Evolutionary conservation across 2,888 invertebrate species (phyloP).

Genomic region (Morpho achilles): DNA sequence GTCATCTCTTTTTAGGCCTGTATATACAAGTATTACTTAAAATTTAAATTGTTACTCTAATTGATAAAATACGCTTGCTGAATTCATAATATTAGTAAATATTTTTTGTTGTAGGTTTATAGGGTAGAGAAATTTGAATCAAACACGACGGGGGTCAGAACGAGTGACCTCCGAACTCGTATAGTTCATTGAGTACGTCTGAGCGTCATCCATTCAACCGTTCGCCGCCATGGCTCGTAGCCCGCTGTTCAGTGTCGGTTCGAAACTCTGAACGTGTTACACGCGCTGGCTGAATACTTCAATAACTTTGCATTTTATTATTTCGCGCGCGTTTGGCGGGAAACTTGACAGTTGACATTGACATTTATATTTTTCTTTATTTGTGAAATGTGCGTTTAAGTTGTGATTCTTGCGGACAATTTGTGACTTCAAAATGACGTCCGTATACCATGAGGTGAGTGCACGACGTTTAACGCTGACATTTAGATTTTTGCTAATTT

Average conservation of each 20-base stretch:
- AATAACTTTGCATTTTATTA: constrained; percentile 45
- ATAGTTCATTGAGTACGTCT: constrained; percentile 74
- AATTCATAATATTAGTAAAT: background rate
- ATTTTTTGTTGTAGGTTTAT: constrained; percentile 22
- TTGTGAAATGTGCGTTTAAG: constrained; percentile 64
- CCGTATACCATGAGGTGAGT: constrained; percentile 73
- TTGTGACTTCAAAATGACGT: constrained; percentile 59
- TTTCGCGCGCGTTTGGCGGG: constrained; percentile 54
- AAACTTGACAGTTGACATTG: constrained; percentile 49
- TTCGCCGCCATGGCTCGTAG: constrained; percentile 31
- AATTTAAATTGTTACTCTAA: too few relatives aligned
- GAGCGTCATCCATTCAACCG: constrained; percentile 64
- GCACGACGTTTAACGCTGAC: constrained; percentile 65
- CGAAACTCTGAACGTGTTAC: constrained; percentile 72
- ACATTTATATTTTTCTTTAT: constrained; percentile 12
- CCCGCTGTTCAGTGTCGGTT: constrained; percentile 64
- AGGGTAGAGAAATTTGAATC: constrained; percentile 28
- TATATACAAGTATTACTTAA: too few relatives aligned
- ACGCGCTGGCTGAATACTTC: constrained; percentile 63
- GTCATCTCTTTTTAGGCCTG: too few relatives aligned
- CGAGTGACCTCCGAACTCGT: constrained; percentile 72
- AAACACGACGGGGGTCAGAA: constrained; percentile 58
- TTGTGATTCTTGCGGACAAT: constrained; percentile 50
- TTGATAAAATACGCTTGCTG: too few relatives aligned
- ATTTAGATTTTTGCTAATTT: constrained; percentile 67